Evolutionary conservation across 2,113 vertebrate species (phyloP).

Genomic region (Labeo rohita): DNA sequence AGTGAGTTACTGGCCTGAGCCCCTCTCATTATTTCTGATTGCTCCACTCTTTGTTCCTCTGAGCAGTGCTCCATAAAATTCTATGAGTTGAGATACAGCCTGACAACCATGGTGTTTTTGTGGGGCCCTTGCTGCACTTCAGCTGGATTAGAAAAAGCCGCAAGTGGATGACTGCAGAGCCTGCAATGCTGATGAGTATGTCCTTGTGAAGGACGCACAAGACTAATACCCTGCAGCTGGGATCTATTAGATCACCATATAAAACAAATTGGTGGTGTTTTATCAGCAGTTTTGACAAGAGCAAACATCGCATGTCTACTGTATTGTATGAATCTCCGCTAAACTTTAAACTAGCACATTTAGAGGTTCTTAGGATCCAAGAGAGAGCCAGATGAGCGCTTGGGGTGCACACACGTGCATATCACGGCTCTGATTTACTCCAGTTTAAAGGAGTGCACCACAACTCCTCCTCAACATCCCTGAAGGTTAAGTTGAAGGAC

Average conservation of each 20-base stretch:
- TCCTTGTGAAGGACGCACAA: slow-evolving; percentile 8
- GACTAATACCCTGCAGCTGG: slow-evolving; percentile 18
- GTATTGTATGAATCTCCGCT: background rate
- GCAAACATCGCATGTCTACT: background rate
- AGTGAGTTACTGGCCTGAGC: background rate
- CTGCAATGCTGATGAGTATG: slow-evolving; percentile 8
- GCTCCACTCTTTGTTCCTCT: slow-evolving; percentile 24
- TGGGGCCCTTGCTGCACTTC: slow-evolving; percentile 30
- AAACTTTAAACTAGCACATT: slow-evolving; percentile 7
- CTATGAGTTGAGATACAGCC: slow-evolving; percentile 1
- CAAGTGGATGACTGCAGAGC: background rate
- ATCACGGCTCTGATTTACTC: slow-evolving; percentile 2
- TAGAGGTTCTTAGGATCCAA: background rate
- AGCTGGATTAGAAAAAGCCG: slow-evolving; percentile 28
- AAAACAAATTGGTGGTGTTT: slow-evolving; percentile 9
- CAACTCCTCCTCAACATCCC: background rate
- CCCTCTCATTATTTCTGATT: slow-evolving; percentile 42
- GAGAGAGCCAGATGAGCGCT: background rate
- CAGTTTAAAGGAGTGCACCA: background rate
- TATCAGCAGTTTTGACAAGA: background rate
- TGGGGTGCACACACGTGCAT: background rate
- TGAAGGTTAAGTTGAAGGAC: slow-evolving; percentile 31
- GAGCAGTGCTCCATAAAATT: slow-evolving; percentile 10
- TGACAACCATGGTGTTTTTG: slow-evolving; percentile 34
- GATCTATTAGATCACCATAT: background rate